Evolutionary conservation across 2,113 vertebrate species (phyloP).

Genomic region (Platysteira castanea): DNA sequence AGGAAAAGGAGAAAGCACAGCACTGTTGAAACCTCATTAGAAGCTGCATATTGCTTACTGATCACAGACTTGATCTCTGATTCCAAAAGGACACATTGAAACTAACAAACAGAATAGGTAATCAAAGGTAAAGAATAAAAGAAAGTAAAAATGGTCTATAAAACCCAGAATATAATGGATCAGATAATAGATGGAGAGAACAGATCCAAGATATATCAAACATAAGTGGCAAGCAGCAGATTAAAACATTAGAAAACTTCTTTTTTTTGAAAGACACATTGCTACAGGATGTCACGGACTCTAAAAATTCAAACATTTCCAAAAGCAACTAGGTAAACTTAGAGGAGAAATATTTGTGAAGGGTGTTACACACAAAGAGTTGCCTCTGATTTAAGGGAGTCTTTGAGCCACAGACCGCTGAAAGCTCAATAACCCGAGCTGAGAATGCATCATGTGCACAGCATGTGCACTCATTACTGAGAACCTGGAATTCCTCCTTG

Average conservation of each 20-base stretch:
- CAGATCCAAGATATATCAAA: neutral
- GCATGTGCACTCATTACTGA: neutral
- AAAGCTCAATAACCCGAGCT: neutral
- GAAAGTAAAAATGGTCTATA: neutral
- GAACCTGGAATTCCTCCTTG: neutral
- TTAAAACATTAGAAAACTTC: neutral
- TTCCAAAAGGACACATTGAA: neutral
- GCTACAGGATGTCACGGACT: neutral
- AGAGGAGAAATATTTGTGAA: neutral
- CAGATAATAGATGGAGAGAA: neutral
- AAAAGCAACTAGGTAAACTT: neutral
- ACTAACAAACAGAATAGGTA: neutral
- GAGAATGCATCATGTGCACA: neutral
- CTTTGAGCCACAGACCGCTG: neutral
- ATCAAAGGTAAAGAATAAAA: neutral
- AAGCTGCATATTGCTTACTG: neutral
- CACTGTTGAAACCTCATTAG: neutral
- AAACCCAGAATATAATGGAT: neutral
- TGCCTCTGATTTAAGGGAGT: neutral
- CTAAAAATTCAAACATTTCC: neutral
- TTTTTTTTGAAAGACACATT: neutral
- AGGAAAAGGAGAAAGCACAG: neutral
- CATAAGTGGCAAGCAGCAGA: neutral
- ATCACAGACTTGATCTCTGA: neutral
- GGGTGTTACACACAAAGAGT: neutral